Conservation (phyloP, 2,113 vertebrate genomes). For the Nanorana parkeri region DNA sequence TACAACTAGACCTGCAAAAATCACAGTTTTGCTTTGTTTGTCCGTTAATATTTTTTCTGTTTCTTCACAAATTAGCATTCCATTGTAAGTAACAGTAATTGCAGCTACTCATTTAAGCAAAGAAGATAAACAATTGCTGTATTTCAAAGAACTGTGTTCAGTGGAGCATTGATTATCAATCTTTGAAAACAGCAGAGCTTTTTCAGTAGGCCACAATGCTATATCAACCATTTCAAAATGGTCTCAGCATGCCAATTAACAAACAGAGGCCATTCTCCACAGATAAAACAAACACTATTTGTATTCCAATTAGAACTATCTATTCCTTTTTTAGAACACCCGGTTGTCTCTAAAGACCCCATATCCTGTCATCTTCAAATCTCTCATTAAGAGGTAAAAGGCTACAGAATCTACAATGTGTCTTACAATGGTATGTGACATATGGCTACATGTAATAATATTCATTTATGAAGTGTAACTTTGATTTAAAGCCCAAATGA, state of each 20-base stretch:
- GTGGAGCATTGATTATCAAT: slow-evolving; percentile 77
- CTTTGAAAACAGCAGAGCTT: slow-evolving; percentile 75
- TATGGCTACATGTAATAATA: no score
- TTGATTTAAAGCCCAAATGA: no score
- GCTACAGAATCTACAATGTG: no score
- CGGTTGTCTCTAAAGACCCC: slow-evolving; percentile 49
- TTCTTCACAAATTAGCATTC: slow-evolving; percentile 76
- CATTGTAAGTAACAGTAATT: slow-evolving; percentile 77
- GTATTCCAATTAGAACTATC: slow-evolving; percentile 67
- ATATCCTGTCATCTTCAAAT: background rate
- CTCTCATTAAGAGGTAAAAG: background rate
- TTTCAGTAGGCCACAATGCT: slow-evolving; percentile 71
- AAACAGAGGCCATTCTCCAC: slow-evolving; percentile 65
- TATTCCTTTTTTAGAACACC: background rate
- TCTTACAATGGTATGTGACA: no score
- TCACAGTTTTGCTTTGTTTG: slow-evolving; percentile 70
- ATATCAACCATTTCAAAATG: slow-evolving; percentile 70
- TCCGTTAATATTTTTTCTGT: slow-evolving; percentile 64
- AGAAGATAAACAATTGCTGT: slow-evolving; percentile 75
- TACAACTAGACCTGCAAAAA: slow-evolving; percentile 61
- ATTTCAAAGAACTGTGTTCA: slow-evolving; percentile 74
- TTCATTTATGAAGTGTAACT: no score
- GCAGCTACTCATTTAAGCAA: slow-evolving; percentile 82
- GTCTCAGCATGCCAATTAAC: slow-evolving; percentile 76
- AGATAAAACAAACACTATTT: slow-evolving; percentile 65